Evolutionary conservation across 2,113 vertebrate species (phyloP).

Genomic region (Mellivora capensis): DNA sequence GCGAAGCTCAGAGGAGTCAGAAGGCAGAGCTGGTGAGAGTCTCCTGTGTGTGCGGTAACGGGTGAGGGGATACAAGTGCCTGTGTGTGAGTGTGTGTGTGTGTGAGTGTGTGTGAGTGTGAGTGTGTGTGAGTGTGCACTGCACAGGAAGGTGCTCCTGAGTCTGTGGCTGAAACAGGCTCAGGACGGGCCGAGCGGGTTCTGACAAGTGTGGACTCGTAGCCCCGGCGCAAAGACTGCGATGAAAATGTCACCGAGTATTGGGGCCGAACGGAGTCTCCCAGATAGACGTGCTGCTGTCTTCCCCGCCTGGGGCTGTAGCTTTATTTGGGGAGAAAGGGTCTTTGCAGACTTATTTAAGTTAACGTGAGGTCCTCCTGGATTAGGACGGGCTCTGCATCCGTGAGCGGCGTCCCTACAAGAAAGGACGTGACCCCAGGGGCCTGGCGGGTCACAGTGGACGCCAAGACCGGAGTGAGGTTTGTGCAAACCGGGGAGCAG

Average conservation of each 20-base stretch:
- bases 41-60: background rate
- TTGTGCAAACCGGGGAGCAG: rapidly evolving
- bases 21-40: background rate
- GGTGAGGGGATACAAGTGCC: background rate
- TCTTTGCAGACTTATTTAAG: background rate
- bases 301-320: background rate
- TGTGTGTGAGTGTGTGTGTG: background rate
- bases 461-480: rapidly evolving
- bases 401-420: background rate
- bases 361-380: rapidly evolving
- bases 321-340: background rate
- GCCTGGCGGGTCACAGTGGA: rapidly evolving
- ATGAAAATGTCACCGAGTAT: conserved; percentile 54
- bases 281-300: rapidly evolving
- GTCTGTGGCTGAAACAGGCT: background rate
- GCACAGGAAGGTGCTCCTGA: background rate
- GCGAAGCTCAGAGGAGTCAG: background rate
- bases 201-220: conserved; percentile 48
- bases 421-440: background rate
- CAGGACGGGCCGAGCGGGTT: conserved; percentile 15
- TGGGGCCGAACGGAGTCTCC: background rate
- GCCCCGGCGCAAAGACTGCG: conserved; percentile 51
- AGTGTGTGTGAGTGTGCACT: background rate
- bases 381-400: conserved; percentile 22
- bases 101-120: background rate